Evolutionary conservation across 2,113 vertebrate species (phyloP).

Genomic region (Podarcis raffonei): DNA sequence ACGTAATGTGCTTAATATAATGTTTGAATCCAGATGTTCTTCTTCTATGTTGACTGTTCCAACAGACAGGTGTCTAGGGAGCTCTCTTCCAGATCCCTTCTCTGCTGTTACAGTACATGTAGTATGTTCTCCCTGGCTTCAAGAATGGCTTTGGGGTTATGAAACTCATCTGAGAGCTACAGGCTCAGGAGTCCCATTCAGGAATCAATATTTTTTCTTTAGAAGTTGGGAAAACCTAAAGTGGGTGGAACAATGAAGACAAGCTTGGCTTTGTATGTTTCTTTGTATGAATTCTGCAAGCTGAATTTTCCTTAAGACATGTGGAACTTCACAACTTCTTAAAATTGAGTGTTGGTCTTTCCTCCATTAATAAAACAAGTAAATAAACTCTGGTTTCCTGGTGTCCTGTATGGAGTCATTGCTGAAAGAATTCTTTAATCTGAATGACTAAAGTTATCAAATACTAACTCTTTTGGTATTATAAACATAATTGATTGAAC

Average conservation of each 20-base stretch:
- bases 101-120: background rate
- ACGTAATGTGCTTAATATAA: background rate
- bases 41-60: background rate
- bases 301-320: background rate
- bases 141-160: background rate
- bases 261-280: background rate
- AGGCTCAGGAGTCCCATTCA: background rate
- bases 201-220: background rate
- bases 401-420: background rate
- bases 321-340: background rate
- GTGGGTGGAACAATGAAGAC: no score
- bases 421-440: background rate
- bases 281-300: background rate
- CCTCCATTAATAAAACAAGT: background rate
- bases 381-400: background rate
- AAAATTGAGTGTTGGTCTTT: background rate
- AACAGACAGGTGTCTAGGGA: background rate
- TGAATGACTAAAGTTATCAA: background rate
- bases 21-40: background rate
- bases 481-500: background rate
- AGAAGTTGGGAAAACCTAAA: background rate
- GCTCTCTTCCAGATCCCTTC: background rate
- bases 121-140: background rate
- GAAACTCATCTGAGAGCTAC: background rate
- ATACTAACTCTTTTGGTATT: background rate